These are phyloP conservation scores for Ypsolopha scabrella DNA, from an alignment of 2,888 invertebrate species.

Conservation along the genomic window DNA sequence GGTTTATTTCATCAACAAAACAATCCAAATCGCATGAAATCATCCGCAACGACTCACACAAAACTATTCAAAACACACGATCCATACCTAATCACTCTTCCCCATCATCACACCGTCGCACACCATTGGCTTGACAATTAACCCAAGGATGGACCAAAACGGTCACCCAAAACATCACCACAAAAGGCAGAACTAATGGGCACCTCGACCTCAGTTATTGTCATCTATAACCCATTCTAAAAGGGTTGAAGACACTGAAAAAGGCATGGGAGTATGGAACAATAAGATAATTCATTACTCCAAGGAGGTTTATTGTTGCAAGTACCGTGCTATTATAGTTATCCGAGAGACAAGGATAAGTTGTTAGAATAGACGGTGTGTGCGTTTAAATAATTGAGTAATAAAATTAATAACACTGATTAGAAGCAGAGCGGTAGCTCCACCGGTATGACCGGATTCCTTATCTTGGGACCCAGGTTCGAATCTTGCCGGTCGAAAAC, in stretches of 20 bases:
- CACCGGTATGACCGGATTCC: no score
- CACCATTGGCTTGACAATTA: no score
- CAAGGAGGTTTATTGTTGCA: slow-evolving; percentile 43
- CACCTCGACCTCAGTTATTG: slow-evolving; percentile 24
- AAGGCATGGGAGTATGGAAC: slow-evolving; percentile 45
- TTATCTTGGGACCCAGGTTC: no score
- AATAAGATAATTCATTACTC: slow-evolving; percentile 53
- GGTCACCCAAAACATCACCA: slow-evolving; percentile 16
- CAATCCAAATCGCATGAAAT: neutral
- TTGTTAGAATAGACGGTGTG: no score
- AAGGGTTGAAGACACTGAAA: slow-evolving; percentile 31
- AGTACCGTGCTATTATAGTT: no score
- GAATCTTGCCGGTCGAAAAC: no score
- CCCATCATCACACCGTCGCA: no score
- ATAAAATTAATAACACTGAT: no score
- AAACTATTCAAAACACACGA: neutral
- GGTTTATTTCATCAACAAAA: neutral
- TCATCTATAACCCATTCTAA: slow-evolving; percentile 11
- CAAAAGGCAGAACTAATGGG: slow-evolving; percentile 31
- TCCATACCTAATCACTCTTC: no score
- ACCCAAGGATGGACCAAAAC: neutral
- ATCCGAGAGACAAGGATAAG: no score
- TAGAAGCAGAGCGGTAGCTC: no score
- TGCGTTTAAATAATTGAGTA: no score
- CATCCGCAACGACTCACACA: neutral